phyloP scores from a whole-genome alignment of 2,113 vertebrate species.

The Thoracochromis brauschi region DNA sequence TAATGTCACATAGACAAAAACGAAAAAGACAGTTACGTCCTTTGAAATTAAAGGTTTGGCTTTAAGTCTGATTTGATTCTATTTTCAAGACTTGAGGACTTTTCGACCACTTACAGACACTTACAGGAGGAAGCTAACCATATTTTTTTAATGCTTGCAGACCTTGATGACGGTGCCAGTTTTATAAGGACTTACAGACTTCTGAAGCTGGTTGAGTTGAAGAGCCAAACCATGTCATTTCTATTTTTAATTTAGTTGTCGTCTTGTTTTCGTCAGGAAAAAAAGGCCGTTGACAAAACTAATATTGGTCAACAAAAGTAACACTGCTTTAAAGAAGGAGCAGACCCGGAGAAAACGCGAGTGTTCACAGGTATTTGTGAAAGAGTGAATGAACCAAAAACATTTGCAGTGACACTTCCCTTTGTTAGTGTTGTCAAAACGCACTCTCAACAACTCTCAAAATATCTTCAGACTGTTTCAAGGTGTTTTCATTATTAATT shows the following conservation, averaged over 20 bases:
- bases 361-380: background rate
- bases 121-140: background rate
- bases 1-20: no score
- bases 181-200: background rate
- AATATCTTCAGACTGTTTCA: background rate
- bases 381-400: background rate
- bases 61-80: no score
- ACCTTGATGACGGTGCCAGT: background rate
- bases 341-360: background rate
- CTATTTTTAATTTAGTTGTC: background rate
- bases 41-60: no score
- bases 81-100: no score
- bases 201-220: background rate
- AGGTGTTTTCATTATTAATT: background rate
- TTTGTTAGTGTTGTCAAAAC: background rate
- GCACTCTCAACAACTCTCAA: background rate
- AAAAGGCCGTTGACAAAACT: no score
- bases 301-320: background rate
- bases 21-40: no score
- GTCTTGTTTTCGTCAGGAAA: background rate
- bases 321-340: background rate
- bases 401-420: background rate
- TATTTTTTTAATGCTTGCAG: background rate
- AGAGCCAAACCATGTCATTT: background rate
- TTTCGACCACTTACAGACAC: background rate